A percentile compares a stretch with the other conserved stretches of the same genome.
These are phyloP conservation scores for Ectropis grisescens DNA, from an alignment of 1,140 invertebrate genomes.

Conservation along the genomic window DNA sequence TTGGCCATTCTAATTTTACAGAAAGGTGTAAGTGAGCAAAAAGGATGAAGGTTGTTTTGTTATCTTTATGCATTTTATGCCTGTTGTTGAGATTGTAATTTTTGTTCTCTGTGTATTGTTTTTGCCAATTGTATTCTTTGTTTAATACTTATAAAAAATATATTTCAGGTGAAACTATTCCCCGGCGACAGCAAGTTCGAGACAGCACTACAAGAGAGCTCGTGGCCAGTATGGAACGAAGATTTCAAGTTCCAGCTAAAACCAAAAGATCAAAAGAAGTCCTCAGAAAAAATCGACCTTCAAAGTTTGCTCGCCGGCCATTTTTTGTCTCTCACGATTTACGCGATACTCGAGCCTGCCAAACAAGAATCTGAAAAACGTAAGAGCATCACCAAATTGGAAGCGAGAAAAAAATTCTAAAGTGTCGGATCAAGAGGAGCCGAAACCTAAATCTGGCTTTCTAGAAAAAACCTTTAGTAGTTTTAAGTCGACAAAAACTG, in stretches of 20 bases:
- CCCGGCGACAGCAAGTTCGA: constrained; percentile 81
- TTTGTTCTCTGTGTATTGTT: no score
- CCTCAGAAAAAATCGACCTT: constrained; percentile 40
- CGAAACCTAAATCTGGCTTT: constrained; percentile 42
- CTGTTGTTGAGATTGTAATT: no score
- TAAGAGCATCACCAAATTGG: constrained; percentile 46
- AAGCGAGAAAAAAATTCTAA: constrained; percentile 59
- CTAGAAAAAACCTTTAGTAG: constrained; percentile 50
- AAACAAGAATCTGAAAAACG: constrained; percentile 45
- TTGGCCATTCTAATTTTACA: no score
- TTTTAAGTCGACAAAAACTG: constrained; percentile 53
- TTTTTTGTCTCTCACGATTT: constrained; percentile 81
- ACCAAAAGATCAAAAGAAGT: constrained; percentile 53
- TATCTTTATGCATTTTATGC: no score
- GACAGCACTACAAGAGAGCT: constrained; percentile 78
- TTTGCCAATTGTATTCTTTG: no score
- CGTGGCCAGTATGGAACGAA: constrained; percentile 84
- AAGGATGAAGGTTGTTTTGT: no score
- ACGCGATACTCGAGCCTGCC: constrained; percentile 76
- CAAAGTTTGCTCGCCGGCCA: constrained; percentile 73
- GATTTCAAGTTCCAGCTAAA: constrained; percentile 78
- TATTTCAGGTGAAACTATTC: constrained; percentile 78
- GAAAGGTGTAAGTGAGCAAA: no score
- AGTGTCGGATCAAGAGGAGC: constrained; percentile 46
- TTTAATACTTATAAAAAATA: no score